Conservation (phyloP, 92 coral and sea anemone genomes). For the Epizoanthus stellaris region DNA sequence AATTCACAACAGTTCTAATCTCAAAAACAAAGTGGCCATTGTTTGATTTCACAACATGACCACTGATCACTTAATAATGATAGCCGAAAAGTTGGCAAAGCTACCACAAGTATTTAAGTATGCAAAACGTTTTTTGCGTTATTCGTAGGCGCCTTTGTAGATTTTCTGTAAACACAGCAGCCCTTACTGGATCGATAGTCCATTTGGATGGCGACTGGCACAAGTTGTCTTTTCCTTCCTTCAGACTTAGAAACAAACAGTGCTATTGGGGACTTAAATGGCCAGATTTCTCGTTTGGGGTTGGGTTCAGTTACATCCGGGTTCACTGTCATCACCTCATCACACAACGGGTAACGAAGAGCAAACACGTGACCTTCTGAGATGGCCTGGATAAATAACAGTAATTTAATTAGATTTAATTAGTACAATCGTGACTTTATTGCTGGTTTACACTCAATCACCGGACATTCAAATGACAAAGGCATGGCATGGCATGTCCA, state of each 20-base stretch:
- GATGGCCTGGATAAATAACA: conserved; percentile 42
- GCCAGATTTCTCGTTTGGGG: conserved; percentile 48
- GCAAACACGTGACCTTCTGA: conserved; percentile 46
- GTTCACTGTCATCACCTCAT: conserved; percentile 34
- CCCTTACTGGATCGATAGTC: conserved; percentile 64
- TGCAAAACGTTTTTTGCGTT: neutral
- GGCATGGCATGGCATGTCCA: too few relatives aligned
- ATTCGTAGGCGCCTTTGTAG: neutral
- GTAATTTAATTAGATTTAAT: too few relatives aligned
- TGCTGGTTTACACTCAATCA: too few relatives aligned
- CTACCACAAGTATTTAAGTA: too few relatives aligned
- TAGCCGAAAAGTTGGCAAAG: too few relatives aligned
- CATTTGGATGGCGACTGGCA: conserved; percentile 69
- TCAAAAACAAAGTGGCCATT: too few relatives aligned
- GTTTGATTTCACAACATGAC: too few relatives aligned
- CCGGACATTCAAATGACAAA: too few relatives aligned
- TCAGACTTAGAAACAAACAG: conserved; percentile 59
- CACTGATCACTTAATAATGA: too few relatives aligned
- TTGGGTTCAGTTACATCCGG: conserved; percentile 30
- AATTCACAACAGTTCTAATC: too few relatives aligned
- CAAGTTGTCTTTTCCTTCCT: conserved; percentile 23
- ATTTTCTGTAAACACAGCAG: neutral
- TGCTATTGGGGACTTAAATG: conserved; percentile 63
- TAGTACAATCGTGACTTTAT: too few relatives aligned
- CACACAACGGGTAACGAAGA: conserved; percentile 60